Conservation (phyloP, 2,888 invertebrate species). For the Philereme transversata region DNA sequence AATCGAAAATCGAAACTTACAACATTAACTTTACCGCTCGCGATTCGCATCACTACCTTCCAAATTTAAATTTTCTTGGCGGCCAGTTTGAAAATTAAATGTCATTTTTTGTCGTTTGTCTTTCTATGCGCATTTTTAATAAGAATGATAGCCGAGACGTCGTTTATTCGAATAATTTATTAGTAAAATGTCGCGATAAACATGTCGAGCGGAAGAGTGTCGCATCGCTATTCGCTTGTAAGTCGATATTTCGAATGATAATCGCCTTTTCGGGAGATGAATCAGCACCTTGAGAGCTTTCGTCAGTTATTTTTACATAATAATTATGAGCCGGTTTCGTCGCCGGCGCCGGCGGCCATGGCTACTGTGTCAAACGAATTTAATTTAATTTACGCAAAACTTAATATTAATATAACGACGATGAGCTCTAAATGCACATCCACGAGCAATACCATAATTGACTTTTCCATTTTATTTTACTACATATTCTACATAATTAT, state of each 20-base stretch:
- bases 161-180: constrained; percentile 63
- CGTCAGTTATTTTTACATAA: constrained; percentile 35
- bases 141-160: constrained; percentile 14
- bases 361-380: constrained; percentile 38
- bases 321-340: constrained; percentile 29
- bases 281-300: constrained; percentile 42
- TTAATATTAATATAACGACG: too few relatives aligned
- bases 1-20: constrained; percentile 53
- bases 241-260: constrained; percentile 54
- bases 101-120: constrained; percentile 10
- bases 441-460: too few relatives aligned
- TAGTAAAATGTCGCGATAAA: constrained; percentile 42
- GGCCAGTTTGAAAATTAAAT: neutral
- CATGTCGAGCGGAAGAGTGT: constrained; percentile 43
- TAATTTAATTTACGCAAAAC: constrained; percentile 5
- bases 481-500: too few relatives aligned
- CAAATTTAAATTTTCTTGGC: constrained; percentile 22
- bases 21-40: constrained; percentile 41
- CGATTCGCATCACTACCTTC: constrained; percentile 36
- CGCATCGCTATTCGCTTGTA: constrained; percentile 49
- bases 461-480: too few relatives aligned
- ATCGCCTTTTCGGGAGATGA: constrained; percentile 53
- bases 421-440: too few relatives aligned
- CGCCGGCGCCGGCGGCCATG: constrained; percentile 30
- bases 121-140: constrained; percentile 3